Evolutionary conservation across 2,113 vertebrate species (phyloP), one percentile per base, ranked within the genome.

Genomic region (Heterotilapia buettikoferi): DNA sequence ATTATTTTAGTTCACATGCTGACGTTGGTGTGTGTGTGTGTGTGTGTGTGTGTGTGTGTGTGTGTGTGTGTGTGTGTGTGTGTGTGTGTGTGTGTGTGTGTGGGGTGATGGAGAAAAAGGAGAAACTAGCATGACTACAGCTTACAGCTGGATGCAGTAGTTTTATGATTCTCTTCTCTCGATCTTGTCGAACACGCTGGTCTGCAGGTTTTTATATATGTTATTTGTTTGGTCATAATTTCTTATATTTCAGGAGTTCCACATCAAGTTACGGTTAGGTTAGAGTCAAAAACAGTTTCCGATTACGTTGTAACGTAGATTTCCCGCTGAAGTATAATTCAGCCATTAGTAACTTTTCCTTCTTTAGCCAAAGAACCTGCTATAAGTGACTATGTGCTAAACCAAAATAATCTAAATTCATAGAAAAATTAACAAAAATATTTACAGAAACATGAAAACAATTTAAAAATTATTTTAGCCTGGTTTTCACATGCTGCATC

Each of bases 231-330:
- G 63, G 63, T 1, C 63, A 40, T 21, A 38, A 66, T 38, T 66
- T 3, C 61, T 7, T 38, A 38, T 66, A 66, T 38, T 66, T 66
- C 0, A 0, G 10, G 0, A 66, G 33, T 8, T 66, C 10, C 0
- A 21, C 61, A 0, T 66, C 10, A 38, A 19, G 19, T 38, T 3
- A 38, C 1, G 3, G 57, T 61, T 18, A 31, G 57, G 57, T 61
- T 66, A 13, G 10, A 12, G 61, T 66, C 19, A 38, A 38, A 19
- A 13, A n/a, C 12, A n/a, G 61, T 0, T 66, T 36, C 18, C 1
- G 2, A 36, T 4, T 5, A 66, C 0, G 1, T 0, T 61, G 57
- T 33, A 61, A 0, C 2, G 0, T 61, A 33, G 57, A 33, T 61
- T 61, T 63, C 18, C 31, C 3, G 9, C 59, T 36, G 1, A 63